These are phyloP conservation scores for Dipodomys merriami DNA, from an alignment of 2,113 vertebrate genomes.

Conservation along the genomic window DNA sequence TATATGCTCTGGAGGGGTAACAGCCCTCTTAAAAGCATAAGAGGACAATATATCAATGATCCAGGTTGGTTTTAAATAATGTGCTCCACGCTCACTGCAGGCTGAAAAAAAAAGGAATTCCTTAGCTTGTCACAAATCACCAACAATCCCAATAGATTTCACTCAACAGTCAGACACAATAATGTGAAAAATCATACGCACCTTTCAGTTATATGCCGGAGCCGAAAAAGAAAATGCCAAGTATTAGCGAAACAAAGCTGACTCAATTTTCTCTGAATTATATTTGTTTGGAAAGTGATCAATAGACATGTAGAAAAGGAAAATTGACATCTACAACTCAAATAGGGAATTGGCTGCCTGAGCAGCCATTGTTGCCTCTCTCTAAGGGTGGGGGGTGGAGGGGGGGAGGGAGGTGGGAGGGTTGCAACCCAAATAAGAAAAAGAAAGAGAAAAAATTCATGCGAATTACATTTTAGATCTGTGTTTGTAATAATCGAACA, in stretches of 20 bases:
- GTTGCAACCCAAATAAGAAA: not conserved
- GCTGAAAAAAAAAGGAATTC: conserved; percentile 76
- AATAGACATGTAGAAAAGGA: conserved; percentile 58
- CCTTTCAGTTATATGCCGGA: conserved; percentile 63
- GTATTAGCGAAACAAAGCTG: conserved; percentile 22
- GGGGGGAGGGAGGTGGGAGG: too few species aligned
- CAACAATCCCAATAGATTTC: conserved; percentile 71
- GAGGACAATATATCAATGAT: conserved; percentile 77
- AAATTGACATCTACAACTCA: conserved; percentile 64
- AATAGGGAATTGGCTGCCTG: not conserved
- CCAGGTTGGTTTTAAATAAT: conserved; percentile 81
- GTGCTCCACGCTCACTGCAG: conserved; percentile 69
- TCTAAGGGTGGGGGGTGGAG: too few species aligned
- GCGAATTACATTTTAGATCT: not conserved
- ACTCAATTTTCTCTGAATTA: conserved; percentile 70
- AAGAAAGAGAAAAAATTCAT: not conserved
- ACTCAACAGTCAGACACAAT: conserved; percentile 80
- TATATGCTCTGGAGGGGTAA: conserved; percentile 49
- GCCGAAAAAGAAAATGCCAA: conserved; percentile 52
- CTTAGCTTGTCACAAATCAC: conserved; percentile 80
- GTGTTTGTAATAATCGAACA: not conserved
- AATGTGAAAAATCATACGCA: conserved; percentile 74
- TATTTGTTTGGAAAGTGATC: conserved; percentile 74
- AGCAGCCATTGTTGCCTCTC: conserved; percentile 27
- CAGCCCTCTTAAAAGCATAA: conserved; percentile 66